Evolutionary conservation across 2,888 invertebrate genomes (phyloP).

Genomic region (Acronicta alni): DNA sequence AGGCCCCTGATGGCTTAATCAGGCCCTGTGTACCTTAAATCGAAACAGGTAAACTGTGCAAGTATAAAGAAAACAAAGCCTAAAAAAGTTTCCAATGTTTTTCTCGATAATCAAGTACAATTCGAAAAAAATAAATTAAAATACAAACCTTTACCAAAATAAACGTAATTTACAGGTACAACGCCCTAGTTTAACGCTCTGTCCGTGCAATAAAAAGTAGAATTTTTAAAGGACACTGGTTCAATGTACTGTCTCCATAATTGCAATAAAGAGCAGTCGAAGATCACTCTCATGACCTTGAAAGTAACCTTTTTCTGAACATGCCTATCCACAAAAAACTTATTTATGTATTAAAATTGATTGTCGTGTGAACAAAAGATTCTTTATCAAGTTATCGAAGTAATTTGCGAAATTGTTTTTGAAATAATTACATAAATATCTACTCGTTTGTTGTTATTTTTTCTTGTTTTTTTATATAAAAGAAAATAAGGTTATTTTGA

Average conservation of each 20-base stretch:
- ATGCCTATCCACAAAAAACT: conserved; percentile 43
- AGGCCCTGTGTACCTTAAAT: no score
- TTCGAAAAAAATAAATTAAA: conserved; percentile 17
- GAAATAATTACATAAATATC: no score
- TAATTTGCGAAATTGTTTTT: conserved; percentile 1
- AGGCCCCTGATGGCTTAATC: no score
- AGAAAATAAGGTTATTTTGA: no score
- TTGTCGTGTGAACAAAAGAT: conserved; percentile 44
- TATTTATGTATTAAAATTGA: conserved; percentile 46
- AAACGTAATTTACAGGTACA: conserved; percentile 50
- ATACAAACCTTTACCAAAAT: conserved; percentile 33
- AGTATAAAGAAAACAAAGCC: background rate
- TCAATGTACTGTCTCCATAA: conserved; percentile 65
- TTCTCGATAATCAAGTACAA: background rate
- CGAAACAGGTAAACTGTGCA: background rate
- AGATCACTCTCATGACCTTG: conserved; percentile 69
- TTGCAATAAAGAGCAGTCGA: conserved; percentile 62
- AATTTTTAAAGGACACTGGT: conserved; percentile 58
- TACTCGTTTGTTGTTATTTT: no score
- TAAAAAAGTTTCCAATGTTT: background rate
- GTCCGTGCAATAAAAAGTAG: conserved; percentile 51
- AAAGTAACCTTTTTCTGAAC: conserved; percentile 46
- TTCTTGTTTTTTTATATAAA: no score
- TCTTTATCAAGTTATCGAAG: conserved; percentile 13
- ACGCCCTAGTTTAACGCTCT: conserved; percentile 45